Percentiles rank a stretch among this genome's conserved stretches.
phyloP scores from a whole-genome alignment of 2,113 vertebrate genomes.

The Oceanites oceanicus region DNA sequence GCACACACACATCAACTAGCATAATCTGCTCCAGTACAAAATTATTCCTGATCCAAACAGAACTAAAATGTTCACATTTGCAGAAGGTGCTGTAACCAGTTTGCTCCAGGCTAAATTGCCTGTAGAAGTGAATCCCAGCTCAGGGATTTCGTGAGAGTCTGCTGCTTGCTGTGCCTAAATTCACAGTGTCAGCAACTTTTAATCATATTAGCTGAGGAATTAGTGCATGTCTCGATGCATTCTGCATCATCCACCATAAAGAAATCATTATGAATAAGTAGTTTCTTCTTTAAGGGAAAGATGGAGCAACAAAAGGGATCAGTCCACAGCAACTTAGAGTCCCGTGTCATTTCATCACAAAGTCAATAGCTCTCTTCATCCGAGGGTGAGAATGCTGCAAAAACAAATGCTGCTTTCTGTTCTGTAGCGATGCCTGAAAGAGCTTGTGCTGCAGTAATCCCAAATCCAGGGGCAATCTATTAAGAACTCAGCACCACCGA shows the following conservation, averaged over 20 bases:
- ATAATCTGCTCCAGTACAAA: not conserved
- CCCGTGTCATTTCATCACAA: constrained; percentile 67
- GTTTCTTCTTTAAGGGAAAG: constrained; percentile 10
- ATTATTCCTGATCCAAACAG: not conserved
- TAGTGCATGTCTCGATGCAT: not conserved
- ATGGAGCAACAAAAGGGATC: constrained; percentile 32
- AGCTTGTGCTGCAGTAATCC: constrained; percentile 62
- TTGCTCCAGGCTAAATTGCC: not conserved
- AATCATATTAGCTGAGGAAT: constrained; percentile 40
- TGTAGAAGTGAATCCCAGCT: not conserved
- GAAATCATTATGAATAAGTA: constrained; percentile 38
- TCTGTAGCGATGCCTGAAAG: constrained; percentile 57
- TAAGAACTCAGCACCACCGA: constrained; percentile 71
- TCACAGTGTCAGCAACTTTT: constrained; percentile 27
- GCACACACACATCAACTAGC: not conserved
- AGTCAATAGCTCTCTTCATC: constrained; percentile 74
- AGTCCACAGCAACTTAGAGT: constrained; percentile 28
- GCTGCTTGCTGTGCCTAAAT: constrained; percentile 3
- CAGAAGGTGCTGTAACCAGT: not conserved
- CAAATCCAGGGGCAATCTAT: constrained; percentile 75
- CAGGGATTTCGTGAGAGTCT: not conserved
- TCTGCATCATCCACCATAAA: constrained; percentile 11
- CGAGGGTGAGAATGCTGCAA: constrained; percentile 18
- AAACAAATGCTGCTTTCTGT: constrained; percentile 72
- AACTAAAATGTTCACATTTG: not conserved